Base-by-base conservation (phyloP, 2,888 invertebrate species). In the Chrysomela aeneicollis region DNA sequence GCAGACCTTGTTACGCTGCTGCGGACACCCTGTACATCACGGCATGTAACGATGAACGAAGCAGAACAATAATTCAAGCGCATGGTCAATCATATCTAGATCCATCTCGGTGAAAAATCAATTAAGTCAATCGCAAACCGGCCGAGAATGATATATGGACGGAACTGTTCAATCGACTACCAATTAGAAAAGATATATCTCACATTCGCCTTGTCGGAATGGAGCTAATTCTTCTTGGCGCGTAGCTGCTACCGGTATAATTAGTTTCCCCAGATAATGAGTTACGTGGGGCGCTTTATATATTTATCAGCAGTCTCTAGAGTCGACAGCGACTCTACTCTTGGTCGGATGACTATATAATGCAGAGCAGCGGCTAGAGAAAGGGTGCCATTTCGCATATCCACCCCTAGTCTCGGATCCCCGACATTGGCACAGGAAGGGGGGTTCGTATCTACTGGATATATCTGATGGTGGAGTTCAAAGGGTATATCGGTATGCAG, bases 281-380 rank as follows among this genome's bases (percentile, higher is more conserved):
- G 78, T 78, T 76, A 78, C 77, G 76, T 77, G 77, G 79, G 76
- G 73, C 72, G 76, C 76, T 77, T 74, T 74, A 74, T 76, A 75
- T 78, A 78, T 78, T 78, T 77, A 78, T 78, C 77, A 78, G 74
- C 71, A 64, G 76, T 77, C 79, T 77, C 78, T 72, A 70, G 78
- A 77, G 78, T 73, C 77, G 75, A 75, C 77, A 76, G 77, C 76
- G 76, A 77, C 71, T 69, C n/a, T 15, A 42, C 42, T n/a, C n/a
- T 42, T 67, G 70, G 67, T 65, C 54, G 76, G 76, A 75, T 77
- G 75, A 75, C 76, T 77, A 70, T 72, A 77, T 77, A 77, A 76
- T 74, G 74, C 70, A 67, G 59, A 68, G 64, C 66, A 70, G 69
- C 66, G 68, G 66, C 66, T 62, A 65, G 49, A 51, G 65, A 67